Conservation (phyloP, 2,113 vertebrate genomes). For the Sigmodon hispidus region DNA sequence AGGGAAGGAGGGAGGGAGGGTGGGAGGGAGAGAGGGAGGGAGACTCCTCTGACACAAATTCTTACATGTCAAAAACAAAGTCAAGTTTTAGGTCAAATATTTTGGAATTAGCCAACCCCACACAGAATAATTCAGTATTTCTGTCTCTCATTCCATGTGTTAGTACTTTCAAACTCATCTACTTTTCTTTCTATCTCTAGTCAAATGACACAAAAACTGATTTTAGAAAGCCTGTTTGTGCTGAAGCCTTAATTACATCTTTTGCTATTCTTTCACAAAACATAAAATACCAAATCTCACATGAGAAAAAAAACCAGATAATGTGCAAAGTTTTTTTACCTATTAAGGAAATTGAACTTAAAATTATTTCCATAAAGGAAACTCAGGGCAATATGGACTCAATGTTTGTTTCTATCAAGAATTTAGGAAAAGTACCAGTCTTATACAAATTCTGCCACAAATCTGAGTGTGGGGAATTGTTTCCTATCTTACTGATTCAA, state of each 20-base stretch:
- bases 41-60: background rate
- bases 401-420: conserved; percentile 29
- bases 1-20: too few relatives aligned
- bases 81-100: conserved; percentile 33
- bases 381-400: background rate
- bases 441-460: conserved; percentile 9
- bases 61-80: conserved; percentile 26
- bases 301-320: conserved; percentile 27
- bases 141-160: background rate
- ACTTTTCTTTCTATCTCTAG: conserved; percentile 48
- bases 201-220: conserved; percentile 25
- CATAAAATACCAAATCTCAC: conserved; percentile 28
- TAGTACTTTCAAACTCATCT: background rate
- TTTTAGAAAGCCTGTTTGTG: conserved; percentile 22
- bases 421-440: conserved; percentile 27
- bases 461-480: background rate
- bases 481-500: conserved; percentile 15
- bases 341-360: conserved; percentile 31
- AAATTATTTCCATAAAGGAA: conserved; percentile 38
- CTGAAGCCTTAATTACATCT: background rate
- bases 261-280: conserved; percentile 4
- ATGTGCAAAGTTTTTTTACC: background rate
- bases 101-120: background rate
- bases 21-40: too few relatives aligned
- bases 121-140: background rate